A percentile compares a stretch with the other conserved stretches of the same genome.
phyloP scores from a whole-genome alignment of 2,888 invertebrate species.

The Xylophagus ater region DNA sequence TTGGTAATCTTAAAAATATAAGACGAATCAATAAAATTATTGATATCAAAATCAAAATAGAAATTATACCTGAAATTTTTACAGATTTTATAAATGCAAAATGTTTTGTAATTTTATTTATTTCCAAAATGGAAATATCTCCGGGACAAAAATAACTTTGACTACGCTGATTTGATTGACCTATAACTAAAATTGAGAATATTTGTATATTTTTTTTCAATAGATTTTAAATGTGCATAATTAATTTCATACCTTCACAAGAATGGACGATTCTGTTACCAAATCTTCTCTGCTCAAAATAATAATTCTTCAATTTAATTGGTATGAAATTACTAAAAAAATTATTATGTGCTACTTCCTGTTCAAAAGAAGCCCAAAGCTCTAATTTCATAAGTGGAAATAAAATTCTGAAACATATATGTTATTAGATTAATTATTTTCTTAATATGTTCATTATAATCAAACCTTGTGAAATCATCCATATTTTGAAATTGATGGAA shows the following conservation, averaged over 20 bases:
- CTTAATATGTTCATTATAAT: conserved; percentile 20
- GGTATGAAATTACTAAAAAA: neutral
- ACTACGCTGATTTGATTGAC: too few species aligned
- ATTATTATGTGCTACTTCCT: conserved; percentile 8
- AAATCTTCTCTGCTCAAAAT: conserved; percentile 2
- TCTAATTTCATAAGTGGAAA: conserved; percentile 34
- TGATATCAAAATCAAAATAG: neutral
- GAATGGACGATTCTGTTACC: conserved; percentile 6
- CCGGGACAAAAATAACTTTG: too few species aligned
- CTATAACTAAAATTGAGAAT: too few species aligned
- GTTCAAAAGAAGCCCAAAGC: conserved; percentile 21
- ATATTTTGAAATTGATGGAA: conserved; percentile 45
- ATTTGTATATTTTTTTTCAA: neutral
- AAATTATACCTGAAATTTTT: too few species aligned
- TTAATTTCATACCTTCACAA: conserved; percentile 11
- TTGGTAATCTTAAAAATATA: neutral
- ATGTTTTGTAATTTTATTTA: neutral
- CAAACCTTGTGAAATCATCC: conserved; percentile 48
- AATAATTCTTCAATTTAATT: conserved; percentile 3
- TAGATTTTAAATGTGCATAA: neutral
- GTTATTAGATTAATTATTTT: neutral
- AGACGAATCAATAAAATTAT: neutral
- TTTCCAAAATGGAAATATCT: too few species aligned
- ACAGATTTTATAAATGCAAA: too few species aligned
- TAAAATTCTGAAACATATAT: conserved; percentile 24